Evolutionary conservation across 2,113 vertebrate genomes (phyloP).

Genomic region (Chelonoidis abingdonii): DNA sequence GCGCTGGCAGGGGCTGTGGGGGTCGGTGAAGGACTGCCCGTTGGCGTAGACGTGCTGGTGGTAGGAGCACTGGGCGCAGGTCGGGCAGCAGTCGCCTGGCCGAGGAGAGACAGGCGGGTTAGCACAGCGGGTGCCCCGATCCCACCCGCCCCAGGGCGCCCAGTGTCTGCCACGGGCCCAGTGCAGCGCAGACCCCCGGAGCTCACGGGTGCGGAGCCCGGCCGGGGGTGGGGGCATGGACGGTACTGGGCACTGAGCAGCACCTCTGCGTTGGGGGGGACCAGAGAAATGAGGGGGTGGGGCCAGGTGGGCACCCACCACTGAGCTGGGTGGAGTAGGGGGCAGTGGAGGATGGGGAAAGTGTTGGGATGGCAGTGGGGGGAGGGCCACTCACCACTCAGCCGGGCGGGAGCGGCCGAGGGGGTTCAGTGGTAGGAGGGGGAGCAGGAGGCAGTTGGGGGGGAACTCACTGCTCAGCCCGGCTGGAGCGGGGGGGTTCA

Average conservation of each 20-base stretch:
- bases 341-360: no score
- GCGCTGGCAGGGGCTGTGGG: slow-evolving; percentile 77
- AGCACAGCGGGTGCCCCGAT: neutral
- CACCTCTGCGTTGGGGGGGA: no score
- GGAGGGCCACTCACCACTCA: no score
- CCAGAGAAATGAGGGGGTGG: no score
- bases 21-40: slow-evolving; percentile 79
- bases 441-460: no score
- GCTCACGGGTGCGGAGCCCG: no score
- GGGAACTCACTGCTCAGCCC: slow-evolving; percentile 71
- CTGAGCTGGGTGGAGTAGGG: no score
- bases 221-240: no score
- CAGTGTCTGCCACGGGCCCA: neutral
- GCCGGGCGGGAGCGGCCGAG: no score
- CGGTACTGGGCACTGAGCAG: no score
- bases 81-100: slow-evolving; percentile 82
- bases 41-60: slow-evolving; percentile 79
- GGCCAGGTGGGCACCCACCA: neutral
- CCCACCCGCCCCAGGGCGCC: neutral
- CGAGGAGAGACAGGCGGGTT: neutral
- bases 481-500: slow-evolving; percentile 61
- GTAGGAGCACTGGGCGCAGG: slow-evolving; percentile 83
- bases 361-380: neutral
- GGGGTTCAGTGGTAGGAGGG: no score
- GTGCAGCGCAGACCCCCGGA: no score